Conservation (phyloP, 1,140 invertebrate genomes). For the Halictus rubicundus region DNA sequence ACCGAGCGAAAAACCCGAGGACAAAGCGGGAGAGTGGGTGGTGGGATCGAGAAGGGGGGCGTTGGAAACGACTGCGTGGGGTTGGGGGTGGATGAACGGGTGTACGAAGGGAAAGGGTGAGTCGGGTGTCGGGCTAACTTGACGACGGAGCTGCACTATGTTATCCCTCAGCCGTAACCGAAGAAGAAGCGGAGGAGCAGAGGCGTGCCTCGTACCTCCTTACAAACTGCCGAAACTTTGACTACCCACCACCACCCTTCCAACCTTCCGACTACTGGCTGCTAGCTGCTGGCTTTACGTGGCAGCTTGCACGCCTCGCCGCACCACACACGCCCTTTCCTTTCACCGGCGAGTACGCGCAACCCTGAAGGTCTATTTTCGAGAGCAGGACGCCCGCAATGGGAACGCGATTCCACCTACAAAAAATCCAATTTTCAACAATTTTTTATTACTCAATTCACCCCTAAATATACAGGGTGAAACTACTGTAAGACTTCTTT, state of each 20-base stretch:
- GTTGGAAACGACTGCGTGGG: not conserved
- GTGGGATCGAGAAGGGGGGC: too few relatives aligned
- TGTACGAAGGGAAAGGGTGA: not conserved
- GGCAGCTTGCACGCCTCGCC: slow-evolving; percentile 42
- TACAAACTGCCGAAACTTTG: slow-evolving; percentile 70
- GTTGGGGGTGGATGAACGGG: not conserved
- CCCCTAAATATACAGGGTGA: too few relatives aligned
- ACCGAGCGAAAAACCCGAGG: slow-evolving; percentile 12
- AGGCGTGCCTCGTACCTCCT: slow-evolving; percentile 61
- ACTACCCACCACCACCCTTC: slow-evolving; percentile 47
- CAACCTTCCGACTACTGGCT: not conserved
- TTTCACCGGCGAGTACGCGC: not conserved
- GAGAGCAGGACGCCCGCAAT: not conserved
- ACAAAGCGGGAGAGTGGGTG: slow-evolving; percentile 7
- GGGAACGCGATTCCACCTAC: too few relatives aligned
- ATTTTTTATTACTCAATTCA: too few relatives aligned
- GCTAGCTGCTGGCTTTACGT: slow-evolving; percentile 35
- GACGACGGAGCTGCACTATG: slow-evolving; percentile 65
- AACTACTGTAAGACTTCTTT: too few relatives aligned
- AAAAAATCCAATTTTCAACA: too few relatives aligned
- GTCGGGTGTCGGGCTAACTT: slow-evolving; percentile 61
- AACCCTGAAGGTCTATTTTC: not conserved
- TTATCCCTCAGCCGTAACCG: slow-evolving; percentile 71
- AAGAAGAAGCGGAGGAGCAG: slow-evolving; percentile 62
- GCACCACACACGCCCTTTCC: not conserved